phyloP scores from a whole-genome alignment of 2,113 vertebrate species.

The Calonectris borealis region DNA sequence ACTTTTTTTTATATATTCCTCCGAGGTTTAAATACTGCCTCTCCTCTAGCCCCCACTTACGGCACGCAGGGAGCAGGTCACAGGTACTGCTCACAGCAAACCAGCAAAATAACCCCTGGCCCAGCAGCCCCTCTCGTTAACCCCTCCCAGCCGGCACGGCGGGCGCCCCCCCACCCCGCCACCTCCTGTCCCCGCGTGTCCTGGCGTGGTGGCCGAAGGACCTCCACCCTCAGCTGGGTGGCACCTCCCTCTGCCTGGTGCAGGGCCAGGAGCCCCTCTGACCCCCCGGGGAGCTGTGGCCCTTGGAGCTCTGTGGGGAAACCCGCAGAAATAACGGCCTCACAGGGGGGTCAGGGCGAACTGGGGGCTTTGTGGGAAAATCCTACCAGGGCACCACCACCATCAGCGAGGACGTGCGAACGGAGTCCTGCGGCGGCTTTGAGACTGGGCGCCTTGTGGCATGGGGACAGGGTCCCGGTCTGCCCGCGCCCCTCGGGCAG shows the following conservation, averaged over 20 bases:
- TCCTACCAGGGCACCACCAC: background rate
- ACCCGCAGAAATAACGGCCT: background rate
- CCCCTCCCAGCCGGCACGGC: background rate
- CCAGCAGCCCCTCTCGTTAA: background rate
- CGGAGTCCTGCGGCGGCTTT: accelerated
- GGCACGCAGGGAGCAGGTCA: background rate
- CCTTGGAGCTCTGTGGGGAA: background rate
- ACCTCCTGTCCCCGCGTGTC: background rate
- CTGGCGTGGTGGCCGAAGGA: background rate
- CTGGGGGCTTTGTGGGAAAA: background rate
- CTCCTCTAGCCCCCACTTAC: background rate
- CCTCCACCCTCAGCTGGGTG: background rate
- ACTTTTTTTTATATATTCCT: background rate
- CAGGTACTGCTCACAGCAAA: background rate
- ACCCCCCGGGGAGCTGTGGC: background rate
- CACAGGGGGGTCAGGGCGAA: background rate
- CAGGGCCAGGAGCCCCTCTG: background rate
- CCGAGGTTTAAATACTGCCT: background rate
- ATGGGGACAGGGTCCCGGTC: no score
- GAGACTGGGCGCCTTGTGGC: background rate
- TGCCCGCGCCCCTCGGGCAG: background rate
- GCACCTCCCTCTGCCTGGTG: background rate
- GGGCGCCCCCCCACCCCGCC: accelerated
- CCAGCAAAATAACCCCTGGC: no score
- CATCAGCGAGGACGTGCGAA: background rate